Evolutionary conservation across 2,888 invertebrate species (phyloP).

Genomic region (Clepsis dumicolana): DNA sequence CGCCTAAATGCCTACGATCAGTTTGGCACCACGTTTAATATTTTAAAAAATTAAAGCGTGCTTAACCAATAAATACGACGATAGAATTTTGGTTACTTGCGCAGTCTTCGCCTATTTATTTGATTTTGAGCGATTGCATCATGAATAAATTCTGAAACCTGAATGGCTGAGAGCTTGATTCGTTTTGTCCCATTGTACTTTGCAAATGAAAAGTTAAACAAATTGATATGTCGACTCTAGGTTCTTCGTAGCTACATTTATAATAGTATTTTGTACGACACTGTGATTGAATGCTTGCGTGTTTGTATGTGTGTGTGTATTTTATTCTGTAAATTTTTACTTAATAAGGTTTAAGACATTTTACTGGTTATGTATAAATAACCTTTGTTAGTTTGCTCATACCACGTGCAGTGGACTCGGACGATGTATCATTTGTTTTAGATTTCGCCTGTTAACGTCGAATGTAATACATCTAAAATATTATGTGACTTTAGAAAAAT

Average conservation of each 20-base stretch:
- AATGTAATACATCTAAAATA: slow-evolving; percentile 39
- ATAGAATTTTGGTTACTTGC: slow-evolving; percentile 13
- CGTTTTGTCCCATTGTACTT: neutral
- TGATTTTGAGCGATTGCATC: neutral
- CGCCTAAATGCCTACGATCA: neutral
- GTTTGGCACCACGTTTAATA: neutral
- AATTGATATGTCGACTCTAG: slow-evolving; percentile 18
- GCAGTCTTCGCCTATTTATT: neutral
- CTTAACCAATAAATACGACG: neutral
- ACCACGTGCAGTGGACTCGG: slow-evolving; percentile 11
- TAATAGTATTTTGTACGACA: slow-evolving; percentile 44
- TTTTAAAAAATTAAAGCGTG: slow-evolving; percentile 2
- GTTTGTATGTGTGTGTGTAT: slow-evolving; percentile 44
- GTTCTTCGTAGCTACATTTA: slow-evolving; percentile 39
- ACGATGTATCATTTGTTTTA: slow-evolving; percentile 15
- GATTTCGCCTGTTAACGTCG: slow-evolving; percentile 6
- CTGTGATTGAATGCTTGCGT: slow-evolving; percentile 54
- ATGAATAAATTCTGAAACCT: neutral
- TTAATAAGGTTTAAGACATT: slow-evolving; percentile 66
- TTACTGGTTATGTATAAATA: slow-evolving; percentile 37
- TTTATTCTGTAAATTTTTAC: slow-evolving; percentile 67
- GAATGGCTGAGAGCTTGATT: neutral
- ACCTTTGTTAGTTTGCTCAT: slow-evolving; percentile 20
- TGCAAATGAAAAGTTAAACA: slow-evolving; percentile 10
- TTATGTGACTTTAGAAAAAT: slow-evolving; percentile 55